These are phyloP conservation scores for Drosophila mojavensis DNA, from an alignment of 1,140 invertebrate genomes.

Conservation along the genomic window DNA sequence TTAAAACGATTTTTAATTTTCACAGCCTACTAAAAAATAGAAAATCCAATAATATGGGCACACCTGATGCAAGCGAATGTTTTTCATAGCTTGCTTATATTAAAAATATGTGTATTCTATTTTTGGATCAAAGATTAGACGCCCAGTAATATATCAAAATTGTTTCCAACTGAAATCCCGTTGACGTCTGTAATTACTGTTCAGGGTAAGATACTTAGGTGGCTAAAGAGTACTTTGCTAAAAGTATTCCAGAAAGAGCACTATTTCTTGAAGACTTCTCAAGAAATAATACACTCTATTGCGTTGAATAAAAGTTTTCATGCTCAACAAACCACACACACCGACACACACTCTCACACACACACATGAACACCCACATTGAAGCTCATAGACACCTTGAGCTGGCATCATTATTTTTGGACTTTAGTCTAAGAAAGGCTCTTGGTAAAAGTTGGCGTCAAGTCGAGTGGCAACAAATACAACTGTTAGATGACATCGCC, in stretches of 20 bases:
- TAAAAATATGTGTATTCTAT: too few relatives aligned
- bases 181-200: too few relatives aligned
- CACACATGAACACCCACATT: not conserved
- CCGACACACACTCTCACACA: too few relatives aligned
- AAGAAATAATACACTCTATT: not conserved
- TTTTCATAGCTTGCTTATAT: not conserved
- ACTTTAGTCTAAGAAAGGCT: conserved; percentile 4
- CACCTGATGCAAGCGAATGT: not conserved
- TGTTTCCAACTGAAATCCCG: too few relatives aligned
- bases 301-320: conserved; percentile 12
- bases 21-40: conserved; percentile 5
- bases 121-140: too few relatives aligned
- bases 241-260: too few relatives aligned
- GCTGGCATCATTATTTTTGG: conserved; percentile 29
- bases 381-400: not conserved
- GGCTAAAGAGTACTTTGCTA: too few relatives aligned
- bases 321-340: not conserved
- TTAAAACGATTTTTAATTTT: not conserved
- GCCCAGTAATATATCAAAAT: too few relatives aligned
- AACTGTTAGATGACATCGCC: conserved; percentile 26
- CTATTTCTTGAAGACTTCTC: not conserved
- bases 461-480: conserved; percentile 25
- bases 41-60: too few relatives aligned
- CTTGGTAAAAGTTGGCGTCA: conserved; percentile 24
- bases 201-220: too few relatives aligned